Evolutionary conservation across 2,797 vertebrate genomes (phyloP), one percentile per base, ranked within the genome.

Genomic region (Emys orbicularis): DNA sequence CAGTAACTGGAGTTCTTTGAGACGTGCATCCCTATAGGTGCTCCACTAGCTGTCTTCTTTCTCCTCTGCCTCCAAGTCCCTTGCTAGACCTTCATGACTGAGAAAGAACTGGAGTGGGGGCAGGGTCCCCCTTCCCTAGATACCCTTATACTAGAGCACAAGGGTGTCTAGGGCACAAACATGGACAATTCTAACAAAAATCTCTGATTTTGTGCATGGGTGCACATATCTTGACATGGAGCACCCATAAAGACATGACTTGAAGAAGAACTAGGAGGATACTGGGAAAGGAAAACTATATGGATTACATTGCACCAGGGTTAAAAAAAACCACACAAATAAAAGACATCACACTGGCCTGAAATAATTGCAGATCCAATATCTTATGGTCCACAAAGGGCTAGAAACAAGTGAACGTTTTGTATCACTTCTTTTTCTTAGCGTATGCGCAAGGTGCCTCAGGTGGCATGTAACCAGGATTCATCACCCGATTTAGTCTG

Each of bases 211-310:
- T 44, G 18, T 37, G 18, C 16, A 68, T 72, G 19, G 9, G 9
- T 21, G 21, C 18, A 5, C 10, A 41, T 37, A 41, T 23, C 65
- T 41, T 72, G 65, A 72, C 65, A 72, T 37, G n/a, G 9, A 41
- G n/a, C n/a, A 23, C 21, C 9, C n/a, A 41, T 41, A 41, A 72
- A 21, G 18, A 23, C n/a, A 12, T 8, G 21, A 41, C 19, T 23
- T 72, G n/a, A n/a, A 94, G 9, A 94, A 86, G 81, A 93, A 77
- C 76, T 90, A 93, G 87, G 34, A 25, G 6, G 59, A 44, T 84
- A 86, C 4, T 82, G 34, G 65, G 87, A 92, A 94, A 90, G 31
- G 57, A 95, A 95, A 92, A 93, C 41, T 47, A 16, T 3, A 18
- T 37, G 21, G 0, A 0, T 87, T 95, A 41, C 59, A 49, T 88